These are phyloP conservation scores for Deilephila elpenor DNA, from an alignment of 2,888 invertebrate genomes.

Conservation along the genomic window DNA sequence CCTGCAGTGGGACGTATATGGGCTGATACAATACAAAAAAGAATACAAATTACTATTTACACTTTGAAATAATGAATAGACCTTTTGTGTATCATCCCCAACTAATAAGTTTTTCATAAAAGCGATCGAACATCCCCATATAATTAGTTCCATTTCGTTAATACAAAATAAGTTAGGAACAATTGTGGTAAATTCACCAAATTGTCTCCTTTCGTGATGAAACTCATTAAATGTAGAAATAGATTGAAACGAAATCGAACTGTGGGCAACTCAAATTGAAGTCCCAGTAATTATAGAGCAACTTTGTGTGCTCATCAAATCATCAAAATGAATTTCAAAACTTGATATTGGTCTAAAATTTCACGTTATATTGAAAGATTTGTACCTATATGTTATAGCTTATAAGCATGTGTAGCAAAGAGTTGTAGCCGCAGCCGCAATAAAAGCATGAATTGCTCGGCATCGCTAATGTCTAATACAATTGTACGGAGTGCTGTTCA, in stretches of 20 bases:
- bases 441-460: slow-evolving; percentile 55
- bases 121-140: not conserved
- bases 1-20: no score
- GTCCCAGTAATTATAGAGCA: not conserved
- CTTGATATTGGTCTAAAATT: no score
- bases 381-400: no score
- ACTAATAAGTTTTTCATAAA: not conserved
- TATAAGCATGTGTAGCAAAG: slow-evolving; percentile 29
- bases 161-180: not conserved
- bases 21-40: no score
- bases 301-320: no score
- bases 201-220: not conserved
- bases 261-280: not conserved
- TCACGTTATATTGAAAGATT: no score
- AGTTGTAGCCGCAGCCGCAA: slow-evolving; percentile 41
- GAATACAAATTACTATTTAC: no score
- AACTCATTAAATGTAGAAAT: slow-evolving; percentile 6
- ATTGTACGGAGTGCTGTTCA: slow-evolving; percentile 69
- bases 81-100: not conserved
- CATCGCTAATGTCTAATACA: slow-evolving; percentile 72
- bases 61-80: no score
- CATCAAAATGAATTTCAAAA: no score
- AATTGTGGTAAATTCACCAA: not conserved
- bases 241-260: slow-evolving; percentile 8
- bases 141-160: slow-evolving; percentile 18